Percentiles rank a stretch among this genome's conserved stretches.
phyloP scores from a whole-genome alignment of 2,797 vertebrate species.

The Cyprinella venusta region DNA sequence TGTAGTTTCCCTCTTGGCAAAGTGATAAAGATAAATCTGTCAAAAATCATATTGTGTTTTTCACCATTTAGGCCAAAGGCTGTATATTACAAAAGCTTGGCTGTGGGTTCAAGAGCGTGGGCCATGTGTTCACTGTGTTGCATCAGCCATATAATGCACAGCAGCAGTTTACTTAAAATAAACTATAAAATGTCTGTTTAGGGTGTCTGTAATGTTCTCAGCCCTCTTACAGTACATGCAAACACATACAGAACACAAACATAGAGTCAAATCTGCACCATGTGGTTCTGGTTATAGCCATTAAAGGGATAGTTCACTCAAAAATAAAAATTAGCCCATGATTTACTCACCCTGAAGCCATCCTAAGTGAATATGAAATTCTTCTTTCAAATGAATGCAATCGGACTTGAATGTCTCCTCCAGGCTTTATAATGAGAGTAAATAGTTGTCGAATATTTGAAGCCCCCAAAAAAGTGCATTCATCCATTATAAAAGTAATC shows the following conservation, averaged over 20 bases:
- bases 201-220: slow-evolving; percentile 63
- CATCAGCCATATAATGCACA: slow-evolving; percentile 66
- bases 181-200: slow-evolving; percentile 63
- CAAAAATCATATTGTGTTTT: slow-evolving; percentile 35
- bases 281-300: slow-evolving; percentile 74
- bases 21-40: slow-evolving; percentile 40
- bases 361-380: too few relatives aligned
- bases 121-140: slow-evolving; percentile 68
- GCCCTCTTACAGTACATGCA: slow-evolving; percentile 47
- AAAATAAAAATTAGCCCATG: too few relatives aligned
- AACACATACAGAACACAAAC: slow-evolving; percentile 10
- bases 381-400: too few relatives aligned
- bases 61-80: slow-evolving; percentile 54
- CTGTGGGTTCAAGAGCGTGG: slow-evolving; percentile 69
- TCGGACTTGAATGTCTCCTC: too few relatives aligned
- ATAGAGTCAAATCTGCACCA: slow-evolving; percentile 63
- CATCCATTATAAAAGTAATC: too few relatives aligned
- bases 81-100: slow-evolving; percentile 64
- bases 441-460: too few relatives aligned
- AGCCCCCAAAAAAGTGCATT: too few relatives aligned
- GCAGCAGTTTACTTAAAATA: slow-evolving; percentile 59
- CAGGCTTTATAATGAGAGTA: too few relatives aligned
- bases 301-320: background rate
- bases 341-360: too few relatives aligned
- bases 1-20: slow-evolving; percentile 32